Evolutionary conservation across 2,888 invertebrate genomes (phyloP).

Genomic region (Clepsis dumicolana): DNA sequence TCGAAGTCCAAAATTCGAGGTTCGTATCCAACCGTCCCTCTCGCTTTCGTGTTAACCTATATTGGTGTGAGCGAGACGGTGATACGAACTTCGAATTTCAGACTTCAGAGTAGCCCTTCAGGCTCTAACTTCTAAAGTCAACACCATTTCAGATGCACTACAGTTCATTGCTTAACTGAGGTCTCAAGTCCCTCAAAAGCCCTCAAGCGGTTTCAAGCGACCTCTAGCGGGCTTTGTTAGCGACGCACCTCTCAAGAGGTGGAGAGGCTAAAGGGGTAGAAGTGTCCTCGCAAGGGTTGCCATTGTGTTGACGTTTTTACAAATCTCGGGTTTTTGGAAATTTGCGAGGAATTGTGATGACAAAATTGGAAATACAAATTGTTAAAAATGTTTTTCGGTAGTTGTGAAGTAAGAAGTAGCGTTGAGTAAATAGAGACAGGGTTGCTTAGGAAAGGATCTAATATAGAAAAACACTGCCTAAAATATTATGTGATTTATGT

Average conservation of each 20-base stretch:
- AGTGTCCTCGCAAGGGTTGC: conserved; percentile 16
- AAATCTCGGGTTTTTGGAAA: background rate
- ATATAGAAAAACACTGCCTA: no score
- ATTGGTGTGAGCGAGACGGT: no score
- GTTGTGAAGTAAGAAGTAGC: no score
- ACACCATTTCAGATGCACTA: background rate
- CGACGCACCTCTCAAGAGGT: conserved; percentile 13
- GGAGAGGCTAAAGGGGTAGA: conserved; percentile 23
- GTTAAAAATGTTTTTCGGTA: no score
- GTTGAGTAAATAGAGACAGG: no score
- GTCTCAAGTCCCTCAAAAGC: background rate
- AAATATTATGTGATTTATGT: no score
- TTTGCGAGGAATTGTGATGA: background rate
- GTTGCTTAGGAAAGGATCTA: no score
- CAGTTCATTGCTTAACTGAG: background rate
- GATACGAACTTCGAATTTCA: no score
- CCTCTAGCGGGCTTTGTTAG: conserved; percentile 19
- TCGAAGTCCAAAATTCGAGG: no score
- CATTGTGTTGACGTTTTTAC: conserved; percentile 12
- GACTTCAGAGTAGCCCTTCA: no score
- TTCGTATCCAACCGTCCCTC: no score
- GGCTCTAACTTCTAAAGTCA: background rate
- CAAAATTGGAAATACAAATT: background rate
- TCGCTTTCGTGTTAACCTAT: no score
- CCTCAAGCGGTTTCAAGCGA: background rate